These are phyloP conservation scores for Glaucomys volans DNA, from an alignment of 2,113 vertebrate genomes.

Conservation along the genomic window DNA sequence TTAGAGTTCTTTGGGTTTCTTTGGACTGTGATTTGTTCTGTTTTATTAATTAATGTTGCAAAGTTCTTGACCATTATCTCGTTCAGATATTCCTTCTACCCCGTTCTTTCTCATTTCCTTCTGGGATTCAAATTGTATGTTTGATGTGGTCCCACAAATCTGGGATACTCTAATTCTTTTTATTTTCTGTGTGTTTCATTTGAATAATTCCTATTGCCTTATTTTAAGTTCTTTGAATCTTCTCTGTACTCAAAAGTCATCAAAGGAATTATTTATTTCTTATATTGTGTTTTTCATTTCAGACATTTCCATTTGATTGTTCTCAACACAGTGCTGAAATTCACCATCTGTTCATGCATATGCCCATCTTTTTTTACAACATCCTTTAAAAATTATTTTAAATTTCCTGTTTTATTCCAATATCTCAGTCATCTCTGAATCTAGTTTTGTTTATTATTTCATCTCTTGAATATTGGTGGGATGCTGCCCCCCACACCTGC, in stretches of 20 bases:
- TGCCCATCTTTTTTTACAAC: not conserved
- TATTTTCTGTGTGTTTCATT: slow-evolving; percentile 47
- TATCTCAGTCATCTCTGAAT: not conserved
- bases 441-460: not conserved
- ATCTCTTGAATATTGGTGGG: not conserved
- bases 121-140: not conserved
- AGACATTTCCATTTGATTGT: not conserved
- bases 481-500: too few relatives aligned
- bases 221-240: slow-evolving; percentile 14
- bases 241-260: not conserved
- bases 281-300: not conserved
- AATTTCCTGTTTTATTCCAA: not conserved
- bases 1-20: slow-evolving; percentile 10
- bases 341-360: not conserved
- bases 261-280: not conserved
- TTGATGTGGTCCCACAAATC: not conserved
- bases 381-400: not conserved
- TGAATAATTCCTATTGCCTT: slow-evolving; percentile 9
- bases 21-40: slow-evolving; percentile 9
- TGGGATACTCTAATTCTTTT: slow-evolving; percentile 1
- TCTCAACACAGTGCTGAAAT: not conserved
- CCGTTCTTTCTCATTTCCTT: not conserved
- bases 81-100: not conserved
- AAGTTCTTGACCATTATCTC: not conserved
- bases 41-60: slow-evolving; percentile 51